These are phyloP conservation scores for Yponomeuta cagnagella DNA, from an alignment of 2,888 invertebrate species.

Conservation along the genomic window DNA sequence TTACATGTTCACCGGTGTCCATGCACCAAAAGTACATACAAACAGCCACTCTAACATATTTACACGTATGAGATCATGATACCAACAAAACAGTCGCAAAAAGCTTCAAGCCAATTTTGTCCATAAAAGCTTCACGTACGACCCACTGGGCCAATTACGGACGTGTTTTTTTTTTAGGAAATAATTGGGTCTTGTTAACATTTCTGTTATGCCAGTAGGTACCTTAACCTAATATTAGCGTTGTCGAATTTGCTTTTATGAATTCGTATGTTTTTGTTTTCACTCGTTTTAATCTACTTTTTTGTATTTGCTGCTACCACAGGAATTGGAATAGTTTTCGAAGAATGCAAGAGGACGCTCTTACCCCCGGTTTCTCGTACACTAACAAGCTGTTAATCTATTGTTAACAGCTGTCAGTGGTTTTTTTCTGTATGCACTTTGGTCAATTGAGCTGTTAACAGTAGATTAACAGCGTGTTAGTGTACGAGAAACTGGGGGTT, in stretches of 20 bases:
- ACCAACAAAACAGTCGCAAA: neutral
- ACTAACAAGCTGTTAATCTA: too few species aligned
- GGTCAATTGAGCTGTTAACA: too few species aligned
- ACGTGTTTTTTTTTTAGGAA: slow-evolving; percentile 4
- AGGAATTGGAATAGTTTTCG: too few species aligned
- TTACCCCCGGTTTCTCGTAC: too few species aligned
- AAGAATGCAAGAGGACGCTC: too few species aligned
- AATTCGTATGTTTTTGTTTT: neutral
- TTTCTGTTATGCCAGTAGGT: neutral
- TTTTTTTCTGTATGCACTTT: too few species aligned
- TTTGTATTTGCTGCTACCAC: too few species aligned
- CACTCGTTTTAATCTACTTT: too few species aligned
- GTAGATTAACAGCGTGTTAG: too few species aligned
- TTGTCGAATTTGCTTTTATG: too few species aligned
- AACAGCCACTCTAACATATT: neutral
- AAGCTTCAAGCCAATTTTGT: slow-evolving; percentile 13
- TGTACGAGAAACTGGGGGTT: too few species aligned
- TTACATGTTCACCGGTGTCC: neutral
- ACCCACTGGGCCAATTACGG: slow-evolving; percentile 4
- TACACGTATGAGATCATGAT: neutral
- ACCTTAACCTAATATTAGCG: neutral
- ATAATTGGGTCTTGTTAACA: slow-evolving; percentile 9
- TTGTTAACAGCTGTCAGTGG: too few species aligned
- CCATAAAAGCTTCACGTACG: slow-evolving; percentile 5
- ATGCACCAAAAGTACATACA: neutral